Evolutionary conservation across 2,113 vertebrate genomes (phyloP).

Genomic region (Sula dactylatra): DNA sequence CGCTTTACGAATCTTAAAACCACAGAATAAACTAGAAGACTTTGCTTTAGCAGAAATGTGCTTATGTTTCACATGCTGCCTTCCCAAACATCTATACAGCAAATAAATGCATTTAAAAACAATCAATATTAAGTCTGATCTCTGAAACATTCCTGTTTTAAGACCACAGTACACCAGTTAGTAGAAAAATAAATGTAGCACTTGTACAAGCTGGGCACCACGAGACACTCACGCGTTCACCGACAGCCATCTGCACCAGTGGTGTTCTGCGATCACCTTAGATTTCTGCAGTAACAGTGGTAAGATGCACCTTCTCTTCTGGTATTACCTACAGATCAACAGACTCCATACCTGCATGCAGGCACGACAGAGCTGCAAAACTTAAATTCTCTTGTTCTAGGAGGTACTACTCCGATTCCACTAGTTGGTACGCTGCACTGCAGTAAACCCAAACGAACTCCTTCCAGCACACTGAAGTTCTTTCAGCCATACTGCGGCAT

Average conservation of each 20-base stretch:
- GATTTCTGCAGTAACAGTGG: not conserved
- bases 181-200: not conserved
- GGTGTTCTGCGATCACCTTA: not conserved
- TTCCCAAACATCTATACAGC: not conserved
- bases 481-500: not conserved
- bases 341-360: too few relatives aligned
- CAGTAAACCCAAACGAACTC: not conserved
- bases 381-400: too few relatives aligned
- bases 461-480: not conserved
- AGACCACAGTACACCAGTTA: too few relatives aligned
- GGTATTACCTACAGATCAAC: not conserved
- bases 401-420: not conserved
- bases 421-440: too few relatives aligned
- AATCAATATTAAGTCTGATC: too few relatives aligned
- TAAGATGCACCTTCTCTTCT: too few relatives aligned
- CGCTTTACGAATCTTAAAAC: not conserved
- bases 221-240: not conserved
- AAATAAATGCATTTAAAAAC: not conserved
- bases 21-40: not conserved
- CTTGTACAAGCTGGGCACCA: not conserved
- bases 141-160: not conserved
- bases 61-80: not conserved
- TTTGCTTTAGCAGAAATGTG: not conserved
- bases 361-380: not conserved
- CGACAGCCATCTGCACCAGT: not conserved